Conservation (phyloP, 1,140 invertebrate species). For the Ridgeia piscesae region DNA sequence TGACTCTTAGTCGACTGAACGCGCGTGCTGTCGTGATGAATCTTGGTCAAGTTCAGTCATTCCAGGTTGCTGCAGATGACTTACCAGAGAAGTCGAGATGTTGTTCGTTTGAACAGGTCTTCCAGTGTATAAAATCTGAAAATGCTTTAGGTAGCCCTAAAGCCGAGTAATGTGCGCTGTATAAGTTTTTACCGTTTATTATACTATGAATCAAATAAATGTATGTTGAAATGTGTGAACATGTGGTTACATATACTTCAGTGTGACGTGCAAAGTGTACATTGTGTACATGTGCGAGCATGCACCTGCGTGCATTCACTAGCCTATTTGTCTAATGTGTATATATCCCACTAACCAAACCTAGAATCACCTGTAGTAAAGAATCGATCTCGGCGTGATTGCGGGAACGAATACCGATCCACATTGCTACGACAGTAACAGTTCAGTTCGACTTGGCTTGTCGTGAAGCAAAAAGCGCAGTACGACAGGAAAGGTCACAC, state of each 20-base stretch:
- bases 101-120: too few species aligned
- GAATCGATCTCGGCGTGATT: neutral
- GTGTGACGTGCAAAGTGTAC: neutral
- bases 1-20: too few species aligned
- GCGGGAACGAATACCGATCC: neutral
- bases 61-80: too few species aligned
- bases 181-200: too few species aligned
- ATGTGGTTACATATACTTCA: neutral
- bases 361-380: neutral
- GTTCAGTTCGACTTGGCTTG: neutral
- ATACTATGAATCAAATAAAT: neutral
- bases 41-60: too few species aligned
- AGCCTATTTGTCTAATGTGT: neutral
- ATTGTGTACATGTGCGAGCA: neutral
- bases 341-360: neutral
- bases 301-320: neutral
- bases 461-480: neutral
- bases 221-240: neutral
- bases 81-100: too few species aligned
- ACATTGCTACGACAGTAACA: neutral
- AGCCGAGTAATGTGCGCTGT: too few species aligned
- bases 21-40: too few species aligned
- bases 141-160: too few species aligned
- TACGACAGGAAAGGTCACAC: neutral
- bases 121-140: too few species aligned